Evolutionary conservation across 2,888 invertebrate species (phyloP), one percentile per base, ranked within the genome.

Genomic region (Hypsopygia costalis): DNA sequence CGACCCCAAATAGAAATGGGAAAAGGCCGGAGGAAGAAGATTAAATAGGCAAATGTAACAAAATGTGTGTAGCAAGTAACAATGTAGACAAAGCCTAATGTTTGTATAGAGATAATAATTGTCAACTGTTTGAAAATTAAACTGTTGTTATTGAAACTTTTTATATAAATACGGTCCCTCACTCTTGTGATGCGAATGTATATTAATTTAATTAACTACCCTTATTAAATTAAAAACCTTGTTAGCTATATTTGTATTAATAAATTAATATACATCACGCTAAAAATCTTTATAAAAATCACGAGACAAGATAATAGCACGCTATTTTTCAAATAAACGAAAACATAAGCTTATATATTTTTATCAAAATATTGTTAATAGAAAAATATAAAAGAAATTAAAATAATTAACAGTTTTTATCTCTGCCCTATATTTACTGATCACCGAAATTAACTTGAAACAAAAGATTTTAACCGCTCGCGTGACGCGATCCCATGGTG

Each of bases 91-190:
- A 40, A 20, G 6, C 25, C 5, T 25, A 25, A 25, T 25, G 25
- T 25, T 25, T 25, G 6, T 6, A 44, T 28, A 34, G 36, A 44
- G 36, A 34, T 29, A 21, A 34, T 29, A 21, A 32, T 44, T 42
- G 33, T 42, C 46, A 39, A 56, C 53, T 62, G 58, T 57, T 64
- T 52, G 51, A 51, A 43, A 49, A 45, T 43, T 51, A 51, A 60
- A 55, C 47, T 61, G 62, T 58, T 69, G 61, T 69, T 70, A 57
- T 48, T 62, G n/a, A 45, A 52, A 58, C 55, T 57, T 49, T 52
- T 52, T 56, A 51, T 29, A 11, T 36, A 36, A 3, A 10, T 30
- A 36, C 20, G 16, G 10, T 36, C 20, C 29, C n/a, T 30, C 16
- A 6, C 27, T 16, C 16, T 27, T 22, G 25, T 6, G 16, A 29